These are phyloP conservation scores for Tanytarsus gracilentus DNA, from an alignment of 2,888 invertebrate genomes.

Conservation along the genomic window DNA sequence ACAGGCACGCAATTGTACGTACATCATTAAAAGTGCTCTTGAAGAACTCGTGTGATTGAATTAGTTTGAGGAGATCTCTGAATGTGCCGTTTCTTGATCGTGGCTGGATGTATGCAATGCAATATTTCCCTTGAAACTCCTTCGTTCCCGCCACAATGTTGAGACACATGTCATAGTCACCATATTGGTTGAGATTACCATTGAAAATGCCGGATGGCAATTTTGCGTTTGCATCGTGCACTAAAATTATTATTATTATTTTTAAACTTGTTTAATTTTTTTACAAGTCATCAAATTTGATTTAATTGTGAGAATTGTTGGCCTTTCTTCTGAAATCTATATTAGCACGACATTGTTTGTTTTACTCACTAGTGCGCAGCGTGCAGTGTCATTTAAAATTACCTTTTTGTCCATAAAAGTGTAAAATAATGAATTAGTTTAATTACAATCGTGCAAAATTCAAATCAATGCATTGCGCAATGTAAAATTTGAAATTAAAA, in stretches of 20 bases:
- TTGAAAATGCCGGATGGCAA: conserved; percentile 54
- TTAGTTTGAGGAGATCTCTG: conserved; percentile 43
- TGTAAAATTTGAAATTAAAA: too few relatives aligned
- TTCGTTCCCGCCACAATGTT: conserved; percentile 29
- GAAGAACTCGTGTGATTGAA: conserved; percentile 56
- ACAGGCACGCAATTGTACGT: conserved; percentile 40
- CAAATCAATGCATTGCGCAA: too few relatives aligned
- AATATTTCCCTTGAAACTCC: conserved; percentile 50
- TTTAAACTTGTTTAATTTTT: background rate
- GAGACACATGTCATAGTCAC: conserved; percentile 45
- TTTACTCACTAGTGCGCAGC: too few relatives aligned
- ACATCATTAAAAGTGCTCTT: conserved; percentile 58
- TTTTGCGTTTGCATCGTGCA: conserved; percentile 59
- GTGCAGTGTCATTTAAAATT: too few relatives aligned
- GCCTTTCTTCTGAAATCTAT: too few relatives aligned
- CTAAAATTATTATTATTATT: conserved; percentile 39
- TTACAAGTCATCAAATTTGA: background rate
- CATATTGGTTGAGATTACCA: conserved; percentile 58
- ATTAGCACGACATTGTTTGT: too few relatives aligned
- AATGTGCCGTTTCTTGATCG: conserved; percentile 47
- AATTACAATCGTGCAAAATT: too few relatives aligned
- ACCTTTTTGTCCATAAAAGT: too few relatives aligned
- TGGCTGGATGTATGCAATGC: conserved; percentile 54
- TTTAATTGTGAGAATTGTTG: background rate
- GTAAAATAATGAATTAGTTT: too few relatives aligned